These are phyloP conservation scores for Mobula birostris DNA, from an alignment of 2,113 vertebrate species.

Conservation along the genomic window DNA sequence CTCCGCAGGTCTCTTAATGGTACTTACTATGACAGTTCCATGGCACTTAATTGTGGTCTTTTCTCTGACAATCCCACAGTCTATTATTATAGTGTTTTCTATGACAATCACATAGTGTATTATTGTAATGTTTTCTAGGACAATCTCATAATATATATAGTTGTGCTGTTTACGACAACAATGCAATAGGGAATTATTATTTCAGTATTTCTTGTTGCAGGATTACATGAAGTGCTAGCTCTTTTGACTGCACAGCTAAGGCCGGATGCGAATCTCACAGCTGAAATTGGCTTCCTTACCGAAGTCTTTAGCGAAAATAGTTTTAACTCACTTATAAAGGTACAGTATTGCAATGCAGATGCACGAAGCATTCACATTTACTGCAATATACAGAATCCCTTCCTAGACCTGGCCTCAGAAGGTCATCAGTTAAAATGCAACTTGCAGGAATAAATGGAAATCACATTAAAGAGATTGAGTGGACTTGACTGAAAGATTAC, in stretches of 20 bases:
- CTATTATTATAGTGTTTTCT: constrained; percentile 4
- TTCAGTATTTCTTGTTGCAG: constrained; percentile 47
- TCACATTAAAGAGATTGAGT: neutral
- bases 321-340: constrained; percentile 85
- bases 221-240: constrained; percentile 85
- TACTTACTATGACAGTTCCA: neutral
- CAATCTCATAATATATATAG: neutral
- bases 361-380: neutral
- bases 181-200: neutral
- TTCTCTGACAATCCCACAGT: neutral
- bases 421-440: neutral
- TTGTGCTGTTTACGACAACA: neutral
- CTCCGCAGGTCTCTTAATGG: neutral
- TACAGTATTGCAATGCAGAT: constrained; percentile 44
- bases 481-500: neutral
- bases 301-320: constrained; percentile 87
- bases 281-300: constrained; percentile 80
- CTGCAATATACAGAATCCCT: neutral
- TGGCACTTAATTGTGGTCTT: neutral
- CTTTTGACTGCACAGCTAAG: constrained; percentile 85
- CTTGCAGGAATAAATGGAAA: neutral
- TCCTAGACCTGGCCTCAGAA: neutral
- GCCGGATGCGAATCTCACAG: constrained; percentile 81
- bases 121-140: neutral
- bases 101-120: neutral